Percentiles rank a stretch among this genome's conserved stretches.
Conservation (phyloP, 2,113 vertebrate genomes). For the Catharus fuscescens region DNA sequence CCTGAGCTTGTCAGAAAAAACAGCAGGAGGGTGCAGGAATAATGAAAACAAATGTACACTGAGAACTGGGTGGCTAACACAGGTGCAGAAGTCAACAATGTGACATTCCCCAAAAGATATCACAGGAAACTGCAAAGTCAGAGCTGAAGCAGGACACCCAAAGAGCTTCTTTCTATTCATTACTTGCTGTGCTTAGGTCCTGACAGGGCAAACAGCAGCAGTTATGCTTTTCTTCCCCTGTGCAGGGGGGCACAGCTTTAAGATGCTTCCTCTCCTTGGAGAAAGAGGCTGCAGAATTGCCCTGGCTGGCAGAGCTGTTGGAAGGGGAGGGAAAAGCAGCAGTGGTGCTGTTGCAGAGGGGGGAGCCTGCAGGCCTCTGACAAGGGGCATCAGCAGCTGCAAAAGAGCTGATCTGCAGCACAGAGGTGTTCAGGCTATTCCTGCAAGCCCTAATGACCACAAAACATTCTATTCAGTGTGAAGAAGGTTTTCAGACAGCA, state of each 20-base stretch:
- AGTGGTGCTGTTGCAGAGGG: background rate
- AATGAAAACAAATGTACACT: slow-evolving; percentile 45
- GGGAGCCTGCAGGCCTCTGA: background rate
- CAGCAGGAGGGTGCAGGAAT: slow-evolving; percentile 39
- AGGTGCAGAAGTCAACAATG: background rate
- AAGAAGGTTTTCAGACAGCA: background rate
- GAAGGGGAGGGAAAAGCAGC: background rate
- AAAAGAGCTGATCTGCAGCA: background rate
- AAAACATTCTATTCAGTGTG: background rate
- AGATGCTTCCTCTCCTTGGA: background rate
- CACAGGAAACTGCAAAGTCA: background rate
- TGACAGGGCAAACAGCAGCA: background rate
- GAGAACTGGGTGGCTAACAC: background rate
- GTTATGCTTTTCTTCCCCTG: background rate
- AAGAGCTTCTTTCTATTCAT: background rate
- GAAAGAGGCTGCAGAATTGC: background rate
- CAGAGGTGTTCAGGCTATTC: background rate
- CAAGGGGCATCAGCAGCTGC: background rate
- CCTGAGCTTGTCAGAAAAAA: slow-evolving; percentile 17
- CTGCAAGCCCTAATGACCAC: background rate
- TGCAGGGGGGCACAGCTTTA: background rate
- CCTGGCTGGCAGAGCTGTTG: background rate
- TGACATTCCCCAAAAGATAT: background rate
- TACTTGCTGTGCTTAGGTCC: slow-evolving; percentile 15
- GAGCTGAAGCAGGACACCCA: background rate